These are phyloP conservation scores for Alfaro cultratus DNA, from an alignment of 2,797 vertebrate species.

Conservation along the genomic window DNA sequence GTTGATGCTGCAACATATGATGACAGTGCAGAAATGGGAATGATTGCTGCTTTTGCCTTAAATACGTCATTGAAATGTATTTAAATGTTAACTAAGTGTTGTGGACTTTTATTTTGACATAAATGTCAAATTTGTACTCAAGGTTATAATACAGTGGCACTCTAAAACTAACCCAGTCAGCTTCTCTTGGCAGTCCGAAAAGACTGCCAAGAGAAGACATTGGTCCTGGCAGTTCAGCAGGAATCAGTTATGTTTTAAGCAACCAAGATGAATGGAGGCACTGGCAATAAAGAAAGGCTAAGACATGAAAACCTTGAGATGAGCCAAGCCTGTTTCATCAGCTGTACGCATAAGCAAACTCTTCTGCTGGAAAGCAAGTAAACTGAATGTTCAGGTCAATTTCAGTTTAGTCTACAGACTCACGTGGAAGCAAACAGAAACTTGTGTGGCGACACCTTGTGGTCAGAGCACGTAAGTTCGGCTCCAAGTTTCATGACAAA, in stretches of 20 bases:
- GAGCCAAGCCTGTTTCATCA: constrained; percentile 3
- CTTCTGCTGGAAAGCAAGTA: constrained; percentile 12
- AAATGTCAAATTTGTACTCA: neutral
- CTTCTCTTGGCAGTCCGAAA: too few relatives aligned
- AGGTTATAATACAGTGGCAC: neutral
- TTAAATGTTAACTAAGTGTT: neutral
- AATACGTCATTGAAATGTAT: neutral
- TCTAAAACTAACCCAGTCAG: neutral
- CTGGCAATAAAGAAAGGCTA: neutral
- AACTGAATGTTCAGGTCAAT: constrained; percentile 47
- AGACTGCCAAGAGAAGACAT: neutral
- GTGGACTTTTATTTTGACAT: neutral
- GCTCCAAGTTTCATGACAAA: neutral
- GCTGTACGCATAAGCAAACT: constrained; percentile 8
- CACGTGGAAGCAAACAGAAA: constrained; percentile 22
- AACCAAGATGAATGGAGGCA: too few relatives aligned
- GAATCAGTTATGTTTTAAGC: neutral
- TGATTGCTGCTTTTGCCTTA: neutral
- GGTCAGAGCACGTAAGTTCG: constrained; percentile 26
- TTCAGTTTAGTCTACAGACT: constrained; percentile 57
- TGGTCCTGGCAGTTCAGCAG: neutral
- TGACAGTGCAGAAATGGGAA: neutral
- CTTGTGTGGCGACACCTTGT: constrained; percentile 43
- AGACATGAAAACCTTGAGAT: neutral
- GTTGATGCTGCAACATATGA: neutral